phyloP scores from a whole-genome alignment of 2,888 invertebrate genomes.

The Ephialtes manifestator region DNA sequence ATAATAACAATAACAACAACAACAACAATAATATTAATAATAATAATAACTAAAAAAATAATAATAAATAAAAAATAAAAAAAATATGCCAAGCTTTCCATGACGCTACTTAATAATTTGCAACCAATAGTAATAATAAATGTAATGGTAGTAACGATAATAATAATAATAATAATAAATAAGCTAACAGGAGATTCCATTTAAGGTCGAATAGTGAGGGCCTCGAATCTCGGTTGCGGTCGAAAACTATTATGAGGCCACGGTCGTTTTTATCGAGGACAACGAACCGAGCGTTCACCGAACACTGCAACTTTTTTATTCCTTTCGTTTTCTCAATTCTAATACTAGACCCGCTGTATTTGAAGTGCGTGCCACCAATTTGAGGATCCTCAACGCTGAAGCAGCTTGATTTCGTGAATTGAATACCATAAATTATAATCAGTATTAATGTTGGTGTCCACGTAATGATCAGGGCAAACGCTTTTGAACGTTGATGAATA shows the following conservation, averaged over 20 bases:
- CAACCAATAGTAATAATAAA: not conserved
- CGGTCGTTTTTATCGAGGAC: conserved; percentile 12
- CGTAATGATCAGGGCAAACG: not conserved
- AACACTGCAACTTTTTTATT: conserved; percentile 19
- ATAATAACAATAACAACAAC: not conserved
- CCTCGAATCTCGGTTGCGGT: conserved; percentile 1
- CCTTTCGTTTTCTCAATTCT: conserved; percentile 26
- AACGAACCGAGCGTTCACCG: conserved; percentile 20
- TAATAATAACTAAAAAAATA: not conserved
- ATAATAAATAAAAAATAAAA: not conserved
- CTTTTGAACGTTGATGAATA: not conserved
- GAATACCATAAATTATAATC: conserved; percentile 12
- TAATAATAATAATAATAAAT: not conserved
- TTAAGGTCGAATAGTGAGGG: not conserved
- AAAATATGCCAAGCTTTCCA: not conserved
- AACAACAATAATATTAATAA: conserved; percentile 13
- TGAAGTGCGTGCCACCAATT: not conserved
- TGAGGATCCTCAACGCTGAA: not conserved
- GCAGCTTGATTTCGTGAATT: not conserved
- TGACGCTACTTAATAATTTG: no score
- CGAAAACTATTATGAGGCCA: conserved; percentile 3
- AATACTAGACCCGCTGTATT: conserved; percentile 5
- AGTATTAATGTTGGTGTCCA: not conserved
- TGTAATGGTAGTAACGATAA: conserved; percentile 1
- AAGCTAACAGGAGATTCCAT: not conserved